phyloP scores from a whole-genome alignment of 2,888 invertebrate genomes.

The Ceraclea dissimilis region DNA sequence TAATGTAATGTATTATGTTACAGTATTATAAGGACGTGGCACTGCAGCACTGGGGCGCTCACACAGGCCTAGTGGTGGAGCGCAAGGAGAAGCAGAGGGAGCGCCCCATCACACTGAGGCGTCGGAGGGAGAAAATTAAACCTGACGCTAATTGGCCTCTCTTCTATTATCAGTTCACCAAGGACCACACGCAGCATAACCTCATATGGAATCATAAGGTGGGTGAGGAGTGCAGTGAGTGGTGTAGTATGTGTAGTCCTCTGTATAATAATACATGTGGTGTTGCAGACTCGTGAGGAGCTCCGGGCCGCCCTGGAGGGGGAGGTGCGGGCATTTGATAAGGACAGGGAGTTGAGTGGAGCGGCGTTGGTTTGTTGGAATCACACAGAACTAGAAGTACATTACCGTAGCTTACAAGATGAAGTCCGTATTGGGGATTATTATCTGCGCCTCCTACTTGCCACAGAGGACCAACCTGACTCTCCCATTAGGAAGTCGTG shows the following conservation, averaged over 20 bases:
- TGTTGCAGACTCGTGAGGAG: conserved; percentile 81
- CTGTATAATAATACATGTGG: neutral
- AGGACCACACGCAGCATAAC: conserved; percentile 92
- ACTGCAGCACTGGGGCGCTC: conserved; percentile 65
- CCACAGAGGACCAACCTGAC: conserved; percentile 80
- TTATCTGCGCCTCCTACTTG: conserved; percentile 87
- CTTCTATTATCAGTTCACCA: conserved; percentile 92
- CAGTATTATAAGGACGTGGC: conserved; percentile 57
- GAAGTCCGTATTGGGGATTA: conserved; percentile 99
- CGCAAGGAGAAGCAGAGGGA: conserved; percentile 57
- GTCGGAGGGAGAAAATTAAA: conserved; percentile 82
- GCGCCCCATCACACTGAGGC: conserved; percentile 84
- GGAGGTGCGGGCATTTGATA: conserved; percentile 83
- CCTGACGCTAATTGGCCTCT: conserved; percentile 84
- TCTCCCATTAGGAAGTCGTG: conserved; percentile 86
- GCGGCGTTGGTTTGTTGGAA: conserved; percentile 89
- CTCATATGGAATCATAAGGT: conserved; percentile 99
- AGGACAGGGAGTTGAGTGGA: conserved; percentile 84
- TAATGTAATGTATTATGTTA: conserved; percentile 27
- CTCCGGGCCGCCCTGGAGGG: conserved; percentile 85
- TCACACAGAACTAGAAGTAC: conserved; percentile 92
- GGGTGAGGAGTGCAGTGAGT: conserved; percentile 18
- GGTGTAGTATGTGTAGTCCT: too few relatives aligned
- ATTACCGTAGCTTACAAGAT: conserved; percentile 88
- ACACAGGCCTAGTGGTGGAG: conserved; percentile 48